Base-by-base conservation (phyloP, 2,113 vertebrate genomes). In the Eulemur rufifrons region DNA sequence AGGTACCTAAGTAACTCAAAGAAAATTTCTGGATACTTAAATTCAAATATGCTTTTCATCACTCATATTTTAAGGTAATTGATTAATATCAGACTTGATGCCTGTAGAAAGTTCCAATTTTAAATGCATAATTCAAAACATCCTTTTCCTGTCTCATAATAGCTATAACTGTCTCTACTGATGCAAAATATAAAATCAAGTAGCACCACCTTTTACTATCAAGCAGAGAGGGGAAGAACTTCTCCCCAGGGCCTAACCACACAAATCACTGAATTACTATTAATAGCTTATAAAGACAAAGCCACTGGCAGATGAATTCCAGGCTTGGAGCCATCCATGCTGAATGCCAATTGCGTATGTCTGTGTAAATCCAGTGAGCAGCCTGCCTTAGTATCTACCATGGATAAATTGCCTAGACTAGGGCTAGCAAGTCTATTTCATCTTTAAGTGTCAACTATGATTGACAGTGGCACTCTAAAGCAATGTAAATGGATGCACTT, bases 91-190 rank as follows among this genome's bases (percentile, higher is more conserved):
- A 84, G 39, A 73, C 39, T 82, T 77, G 17, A 45, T 73, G 17
- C 10, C 21, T 66, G 15, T 18, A 94, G 56, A 95, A 95, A 68
- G 34, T 50, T 63, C 91, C 77, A 47, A 77, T 66, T 84, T 95
- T 92, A 92, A 85, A 87, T 29, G n/a, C 15, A 84, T 93, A 77
- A 64, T 89, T 64, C 39, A 50, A 95, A 95, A 83, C 37, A 71
- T 71, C 23, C 34, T 80, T 90, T 95, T 32, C 27, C 5, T 82
- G 13, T 76, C 37, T 80, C 71, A 82, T 15, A 88, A 37, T 76
- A 87, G 37, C 42, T 81, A 6, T 85, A 45, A 86, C 18, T 39
- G 21, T 56, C 50, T 94, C 29, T 21, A 32, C 66, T 93, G 74
- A 93, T 32, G 12, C 68, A 88, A 89, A 92, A 91, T 27, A 56